A percentile compares a stretch with the other conserved stretches of the same genome.
Evolutionary conservation across 2,797 vertebrate genomes (phyloP).

Genomic region (Anas acuta): DNA sequence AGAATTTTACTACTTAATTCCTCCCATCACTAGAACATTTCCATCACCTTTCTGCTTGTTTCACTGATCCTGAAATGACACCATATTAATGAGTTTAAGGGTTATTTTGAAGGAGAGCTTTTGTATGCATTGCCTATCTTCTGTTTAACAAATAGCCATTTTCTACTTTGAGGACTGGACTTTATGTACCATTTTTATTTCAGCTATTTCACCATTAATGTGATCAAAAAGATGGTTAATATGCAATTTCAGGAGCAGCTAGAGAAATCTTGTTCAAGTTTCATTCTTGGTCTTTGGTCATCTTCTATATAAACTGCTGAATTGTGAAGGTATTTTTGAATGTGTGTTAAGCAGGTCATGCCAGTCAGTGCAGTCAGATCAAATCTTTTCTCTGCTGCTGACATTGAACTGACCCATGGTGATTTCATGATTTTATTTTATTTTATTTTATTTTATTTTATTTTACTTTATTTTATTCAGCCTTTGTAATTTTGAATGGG

Average conservation of each 20-base stretch:
- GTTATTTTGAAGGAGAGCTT: slow-evolving; percentile 40
- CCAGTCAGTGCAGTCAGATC: not conserved
- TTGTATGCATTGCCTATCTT: not conserved
- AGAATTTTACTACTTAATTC: slow-evolving; percentile 3
- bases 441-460: not conserved
- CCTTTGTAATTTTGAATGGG: not conserved
- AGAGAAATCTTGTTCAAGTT: not conserved
- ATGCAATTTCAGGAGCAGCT: not conserved
- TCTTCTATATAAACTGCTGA: slow-evolving; percentile 20
- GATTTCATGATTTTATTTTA: not conserved
- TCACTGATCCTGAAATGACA: slow-evolving; percentile 1
- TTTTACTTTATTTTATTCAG: not conserved
- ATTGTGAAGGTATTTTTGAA: not conserved
- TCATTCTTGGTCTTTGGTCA: not conserved
- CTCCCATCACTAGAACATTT: not conserved
- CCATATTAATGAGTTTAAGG: not conserved
- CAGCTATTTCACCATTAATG: not conserved
- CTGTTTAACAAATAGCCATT: not conserved
- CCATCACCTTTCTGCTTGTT: not conserved
- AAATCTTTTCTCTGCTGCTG: not conserved
- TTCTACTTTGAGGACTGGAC: not conserved
- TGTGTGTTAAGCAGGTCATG: not conserved
- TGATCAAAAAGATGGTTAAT: not conserved
- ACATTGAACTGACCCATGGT: not conserved
- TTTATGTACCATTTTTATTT: not conserved